A percentile compares a stretch with the other conserved stretches of the same genome.
phyloP scores from a whole-genome alignment of 2,888 invertebrate genomes.

The Chromoteleia sp. region DNA sequence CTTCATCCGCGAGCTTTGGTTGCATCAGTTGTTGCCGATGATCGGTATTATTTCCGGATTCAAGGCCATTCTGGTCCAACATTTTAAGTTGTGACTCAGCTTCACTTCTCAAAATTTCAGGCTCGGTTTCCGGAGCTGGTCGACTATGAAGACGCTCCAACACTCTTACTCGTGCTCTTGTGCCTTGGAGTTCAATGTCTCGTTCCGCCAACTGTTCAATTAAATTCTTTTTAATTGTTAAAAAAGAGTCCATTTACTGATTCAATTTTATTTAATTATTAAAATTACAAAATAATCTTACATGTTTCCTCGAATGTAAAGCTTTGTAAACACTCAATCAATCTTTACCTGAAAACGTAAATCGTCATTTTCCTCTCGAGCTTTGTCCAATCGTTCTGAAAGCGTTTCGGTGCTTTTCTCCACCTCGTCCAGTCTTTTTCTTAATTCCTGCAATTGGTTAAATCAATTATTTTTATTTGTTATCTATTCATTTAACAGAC shows the following conservation, averaged over 20 bases:
- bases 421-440: slow-evolving; percentile 89
- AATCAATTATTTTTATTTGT: neutral
- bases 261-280: too few relatives aligned
- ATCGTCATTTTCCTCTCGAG: slow-evolving; percentile 92
- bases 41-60: slow-evolving; percentile 86
- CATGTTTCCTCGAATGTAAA: too few relatives aligned
- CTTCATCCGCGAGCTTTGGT: slow-evolving; percentile 70
- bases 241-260: too few relatives aligned
- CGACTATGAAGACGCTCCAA: slow-evolving; percentile 87
- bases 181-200: slow-evolving; percentile 93
- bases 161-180: slow-evolving; percentile 90
- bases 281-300: neutral
- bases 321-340: too few relatives aligned
- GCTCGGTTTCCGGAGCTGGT: slow-evolving; percentile 84
- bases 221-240: neutral
- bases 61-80: slow-evolving; percentile 80
- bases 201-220: slow-evolving; percentile 90
- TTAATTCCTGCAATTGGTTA: slow-evolving; percentile 87
- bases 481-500: neutral
- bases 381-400: slow-evolving; percentile 89
- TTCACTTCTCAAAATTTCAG: slow-evolving; percentile 75
- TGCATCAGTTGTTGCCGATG: slow-evolving; percentile 68
- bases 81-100: slow-evolving; percentile 67
- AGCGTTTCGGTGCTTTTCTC: slow-evolving; percentile 89
- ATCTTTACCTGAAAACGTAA: slow-evolving; percentile 90